Base-by-base conservation (phyloP, 2,113 vertebrate species). In the Catharus fuscescens region DNA sequence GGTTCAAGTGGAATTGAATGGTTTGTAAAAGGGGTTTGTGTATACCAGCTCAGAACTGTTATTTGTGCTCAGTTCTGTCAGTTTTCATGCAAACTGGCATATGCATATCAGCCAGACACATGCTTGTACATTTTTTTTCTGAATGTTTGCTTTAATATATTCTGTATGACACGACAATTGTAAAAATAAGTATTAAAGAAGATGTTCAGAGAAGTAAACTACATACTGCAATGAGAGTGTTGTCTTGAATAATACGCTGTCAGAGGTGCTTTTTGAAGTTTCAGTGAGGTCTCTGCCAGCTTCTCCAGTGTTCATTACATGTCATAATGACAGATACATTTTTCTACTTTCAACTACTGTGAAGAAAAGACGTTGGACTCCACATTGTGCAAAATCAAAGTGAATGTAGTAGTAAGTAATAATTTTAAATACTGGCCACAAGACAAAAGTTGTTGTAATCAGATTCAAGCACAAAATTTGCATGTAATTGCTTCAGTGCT, bases 161-260 rank as follows among this genome's bases (percentile, higher is more conserved):
- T 91, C 81, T 83, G 24, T 95, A 56, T 90, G 69, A 88, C 57
- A 59, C 1, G 19, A 69, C 54, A 93, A 12, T 69, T 95, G 93
- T 95, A 94, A 93, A 95, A 94, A 42, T 67, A 74, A 89, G 12
- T 92, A 90, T 93, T 95, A 92, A 95, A 96, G 66, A 66, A 74
- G 47, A 64, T 64, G 34, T 90, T 90, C 47, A 38, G 88, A 80
- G 76, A 77, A 77, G 59, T 88, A 93, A 93, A 87, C 32, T 28
- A 15, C 8, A 5, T 59, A 54, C 8, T 85, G 67, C 64, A 57
- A 0, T 81, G 60, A n/a, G 66, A 50, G 25, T 71, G 20, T 67
- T 92, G 28, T 64, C 60, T 47, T 70, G 70, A 77, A 65, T 93
- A 24, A 8, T 44, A 21, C 2, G 8, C 14, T 54, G 24, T 79